Evolutionary conservation across 2,113 vertebrate genomes (phyloP).

Genomic region (Erythrocercus mccallii): DNA sequence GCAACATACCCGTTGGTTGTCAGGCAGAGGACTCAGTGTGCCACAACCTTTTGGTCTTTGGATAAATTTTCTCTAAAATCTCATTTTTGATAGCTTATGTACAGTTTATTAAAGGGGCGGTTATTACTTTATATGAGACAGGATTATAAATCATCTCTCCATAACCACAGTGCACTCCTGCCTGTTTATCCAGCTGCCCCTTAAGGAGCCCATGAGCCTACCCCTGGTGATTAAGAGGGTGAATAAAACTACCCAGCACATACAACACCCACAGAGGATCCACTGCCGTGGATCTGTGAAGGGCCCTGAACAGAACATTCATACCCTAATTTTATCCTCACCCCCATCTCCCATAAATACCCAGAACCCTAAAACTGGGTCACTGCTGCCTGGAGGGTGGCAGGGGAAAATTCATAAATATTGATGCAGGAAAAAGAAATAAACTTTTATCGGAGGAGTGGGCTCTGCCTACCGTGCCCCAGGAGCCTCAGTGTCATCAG

Average conservation of each 20-base stretch:
- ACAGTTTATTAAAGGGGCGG: fast-evolving
- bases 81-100: background rate
- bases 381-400: background rate
- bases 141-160: background rate
- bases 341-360: background rate
- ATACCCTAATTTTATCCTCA: background rate
- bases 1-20: background rate
- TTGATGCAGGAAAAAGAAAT: background rate
- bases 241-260: background rate
- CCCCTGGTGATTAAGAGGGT: background rate
- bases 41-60: background rate
- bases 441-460: background rate
- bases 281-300: background rate
- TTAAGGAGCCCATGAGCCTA: background rate
- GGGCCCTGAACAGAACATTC: background rate
- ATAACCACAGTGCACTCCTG: background rate
- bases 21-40: background rate
- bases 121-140: background rate
- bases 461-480: background rate
- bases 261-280: fast-evolving
- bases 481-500: background rate
- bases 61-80: background rate
- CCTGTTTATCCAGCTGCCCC: background rate
- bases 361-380: background rate
- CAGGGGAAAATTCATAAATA: background rate